Evolutionary conservation across 2,113 vertebrate genomes (phyloP).

Genomic region (Stegostoma tigrinum): DNA sequence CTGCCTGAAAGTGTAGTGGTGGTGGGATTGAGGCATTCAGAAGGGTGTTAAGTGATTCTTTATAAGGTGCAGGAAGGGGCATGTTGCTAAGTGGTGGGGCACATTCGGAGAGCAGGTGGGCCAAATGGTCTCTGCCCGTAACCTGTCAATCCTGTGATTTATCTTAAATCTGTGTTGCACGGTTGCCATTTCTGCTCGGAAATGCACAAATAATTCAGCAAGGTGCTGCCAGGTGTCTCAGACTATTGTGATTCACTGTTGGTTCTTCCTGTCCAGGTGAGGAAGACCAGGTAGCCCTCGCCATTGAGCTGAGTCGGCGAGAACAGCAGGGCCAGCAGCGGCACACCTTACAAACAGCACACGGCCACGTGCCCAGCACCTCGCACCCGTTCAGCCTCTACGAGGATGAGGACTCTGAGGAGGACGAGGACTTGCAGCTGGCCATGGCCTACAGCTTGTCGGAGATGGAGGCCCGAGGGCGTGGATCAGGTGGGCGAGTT

Average conservation of each 20-base stretch:
- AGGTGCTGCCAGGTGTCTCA: too few species aligned
- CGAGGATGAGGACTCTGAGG: slow-evolving; percentile 60
- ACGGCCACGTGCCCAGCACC: slow-evolving; percentile 36
- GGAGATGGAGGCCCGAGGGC: slow-evolving; percentile 80
- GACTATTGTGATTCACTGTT: neutral
- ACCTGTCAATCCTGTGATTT: too few species aligned
- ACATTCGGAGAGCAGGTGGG: too few species aligned
- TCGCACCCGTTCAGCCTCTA: slow-evolving; percentile 49
- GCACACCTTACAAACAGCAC: slow-evolving; percentile 36
- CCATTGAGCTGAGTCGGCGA: slow-evolving; percentile 83
- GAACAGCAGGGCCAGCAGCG: slow-evolving; percentile 57
- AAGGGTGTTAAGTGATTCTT: too few species aligned
- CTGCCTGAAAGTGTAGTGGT: too few species aligned
- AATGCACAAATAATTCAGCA: neutral
- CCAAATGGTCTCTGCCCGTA: too few species aligned
- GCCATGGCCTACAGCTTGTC: slow-evolving; percentile 95
- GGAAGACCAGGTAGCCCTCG: slow-evolving; percentile 82
- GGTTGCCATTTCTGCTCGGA: neutral
- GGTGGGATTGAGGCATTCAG: too few species aligned
- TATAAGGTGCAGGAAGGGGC: too few species aligned
- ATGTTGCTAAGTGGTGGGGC: too few species aligned
- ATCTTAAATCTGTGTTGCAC: neutral
- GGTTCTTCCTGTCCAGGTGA: slow-evolving; percentile 59
- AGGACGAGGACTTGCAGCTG: slow-evolving; percentile 87
- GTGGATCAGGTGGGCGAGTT: slow-evolving; percentile 63